Base-by-base conservation (phyloP, 2,797 vertebrate genomes). In the Anabacerthia variegaticeps region DNA sequence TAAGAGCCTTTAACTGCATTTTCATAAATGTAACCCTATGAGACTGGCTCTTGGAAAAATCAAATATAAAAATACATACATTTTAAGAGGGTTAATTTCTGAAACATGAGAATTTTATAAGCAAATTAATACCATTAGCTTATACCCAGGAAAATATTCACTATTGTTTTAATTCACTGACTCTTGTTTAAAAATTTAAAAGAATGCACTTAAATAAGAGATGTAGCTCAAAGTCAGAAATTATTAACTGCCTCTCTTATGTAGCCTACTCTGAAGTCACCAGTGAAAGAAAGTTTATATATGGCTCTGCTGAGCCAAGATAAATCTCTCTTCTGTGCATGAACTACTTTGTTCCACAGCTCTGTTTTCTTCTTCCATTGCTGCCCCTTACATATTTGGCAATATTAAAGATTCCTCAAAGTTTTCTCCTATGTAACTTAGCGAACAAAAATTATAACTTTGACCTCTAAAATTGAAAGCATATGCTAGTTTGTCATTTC, bases 381-480 rank as follows among this genome's bases (percentile, higher is more conserved):
- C 74, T 96, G 95, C 95, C 95, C 93, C 96, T 96, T 94, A 95
- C 91, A 97, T 96, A 95, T 90, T 96, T 96, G 93, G 94, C 96
- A 95, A 88, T 77, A 95, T 94, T 82, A 94, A 95, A 96, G 95
- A 96, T 96, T 97, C 96, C 95, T 97, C 85, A 95, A 95, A 92
- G 83, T 96, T 94, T 97, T 97, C 90, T 96, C 76, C 92, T 96
- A 82, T 94, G 87, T 93, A 96, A 97, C 96, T 92, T 74, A 83
- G 62, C 12, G 78, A 95, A 96, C 68, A 93, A 96, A 96, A 96
- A 87, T 94, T 92, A 55, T 68, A 92, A 93, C 88, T 93, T 83
- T 97, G 93, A 96, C 94, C 95, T 88, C 71, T 91, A 63, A 92
- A 97, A 97, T 94, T 95, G 89, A 95, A 97, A 98, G 92, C 96